Base-by-base conservation (phyloP, 2,888 invertebrate species). In the Seira musarum region DNA sequence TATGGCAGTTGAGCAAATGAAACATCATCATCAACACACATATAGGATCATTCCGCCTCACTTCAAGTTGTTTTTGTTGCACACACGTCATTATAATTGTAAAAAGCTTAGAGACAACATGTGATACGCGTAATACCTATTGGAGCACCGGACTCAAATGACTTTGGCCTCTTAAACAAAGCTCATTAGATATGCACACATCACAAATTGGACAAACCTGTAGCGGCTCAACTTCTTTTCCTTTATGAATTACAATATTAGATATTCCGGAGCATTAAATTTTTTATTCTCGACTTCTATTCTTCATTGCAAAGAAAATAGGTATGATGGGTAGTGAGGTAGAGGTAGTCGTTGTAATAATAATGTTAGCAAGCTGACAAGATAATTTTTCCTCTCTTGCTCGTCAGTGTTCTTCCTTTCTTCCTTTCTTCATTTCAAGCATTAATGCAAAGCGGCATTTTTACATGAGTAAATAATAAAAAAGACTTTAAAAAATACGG, bases 181-280 rank as follows among this genome's bases (percentile, higher is more conserved):
- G 65, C 78, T 78, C 72, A 78, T 78, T 72, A 78, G 78, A 71
- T 78, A 78, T 78, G 72, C 78, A 67, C 78, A 78, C 71, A 78
- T 72, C 71, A 72, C 78, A 78, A 78, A 78, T 67, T 77, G 77
- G 77, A 30, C 40, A 78, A 78, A 78, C 78, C 78, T 78, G 78
- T 72, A 71, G 78, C 78, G 72, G 78, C 72, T 21, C 63, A n/a
- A n/a, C n/a, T n/a, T n/a, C n/a, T n/a, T n/a, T n/a, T 72, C 72
- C 67, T 78, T 67, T 78, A 69, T 61, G 61, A 76, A 76, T 76
- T 76, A 75, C n/a, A 73, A 53, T 60, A 8, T 60, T 8, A 60
- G 17, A 6, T 49, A 30, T 57, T 53, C 6, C 68, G 30, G 60
- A 60, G 69, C 49, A 76, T 67, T 68, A 74, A 65, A 75, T 17